phyloP scores from a whole-genome alignment of 2,797 vertebrate genomes.

The Cossypha dichroa region DNA sequence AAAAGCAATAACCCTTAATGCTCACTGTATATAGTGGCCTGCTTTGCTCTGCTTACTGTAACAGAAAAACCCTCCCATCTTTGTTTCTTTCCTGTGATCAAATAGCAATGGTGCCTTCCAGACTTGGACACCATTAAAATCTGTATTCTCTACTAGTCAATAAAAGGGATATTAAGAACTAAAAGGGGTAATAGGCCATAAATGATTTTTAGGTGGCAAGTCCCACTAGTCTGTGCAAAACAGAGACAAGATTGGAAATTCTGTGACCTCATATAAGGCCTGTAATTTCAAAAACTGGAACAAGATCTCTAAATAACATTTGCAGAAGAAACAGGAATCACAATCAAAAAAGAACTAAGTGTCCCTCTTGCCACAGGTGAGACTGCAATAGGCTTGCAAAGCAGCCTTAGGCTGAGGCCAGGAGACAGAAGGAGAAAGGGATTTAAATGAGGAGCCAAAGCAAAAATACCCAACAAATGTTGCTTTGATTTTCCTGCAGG shows the following conservation, averaged over 20 bases:
- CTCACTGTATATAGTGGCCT: neutral
- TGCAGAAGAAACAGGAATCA: neutral
- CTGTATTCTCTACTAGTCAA: neutral
- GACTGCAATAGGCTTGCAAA: neutral
- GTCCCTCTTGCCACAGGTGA: neutral
- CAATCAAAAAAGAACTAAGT: neutral
- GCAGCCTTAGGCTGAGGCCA: neutral
- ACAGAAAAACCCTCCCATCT: neutral
- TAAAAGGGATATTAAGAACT: neutral
- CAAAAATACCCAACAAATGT: neutral
- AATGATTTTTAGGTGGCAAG: neutral
- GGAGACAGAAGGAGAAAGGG: neutral
- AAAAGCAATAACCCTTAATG: neutral
- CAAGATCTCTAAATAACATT: neutral
- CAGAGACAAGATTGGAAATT: neutral
- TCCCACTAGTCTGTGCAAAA: neutral
- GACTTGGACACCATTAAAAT: neutral
- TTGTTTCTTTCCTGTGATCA: neutral
- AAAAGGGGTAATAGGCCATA: neutral
- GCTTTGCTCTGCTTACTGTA: neutral
- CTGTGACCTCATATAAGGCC: neutral
- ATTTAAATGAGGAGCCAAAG: neutral
- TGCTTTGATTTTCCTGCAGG: neutral
- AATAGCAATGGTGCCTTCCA: neutral
- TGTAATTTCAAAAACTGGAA: neutral